phyloP scores from a whole-genome alignment of 2,888 invertebrate species.

The Hypomecis punctinalis region DNA sequence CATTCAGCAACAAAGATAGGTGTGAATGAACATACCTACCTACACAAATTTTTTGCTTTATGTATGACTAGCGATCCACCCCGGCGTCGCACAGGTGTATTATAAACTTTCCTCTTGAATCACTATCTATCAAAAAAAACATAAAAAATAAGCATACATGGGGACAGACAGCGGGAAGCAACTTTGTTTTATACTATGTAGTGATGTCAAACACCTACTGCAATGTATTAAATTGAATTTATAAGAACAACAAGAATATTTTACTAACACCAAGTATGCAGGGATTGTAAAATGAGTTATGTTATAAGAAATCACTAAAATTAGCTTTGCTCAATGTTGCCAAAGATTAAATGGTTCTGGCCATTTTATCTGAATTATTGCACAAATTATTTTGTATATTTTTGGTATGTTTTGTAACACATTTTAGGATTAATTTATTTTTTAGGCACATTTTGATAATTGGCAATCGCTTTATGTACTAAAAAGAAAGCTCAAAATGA shows the following conservation, averaged over 20 bases:
- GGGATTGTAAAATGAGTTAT: background rate
- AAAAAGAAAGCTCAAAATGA: background rate
- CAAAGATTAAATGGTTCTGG: constrained; percentile 72
- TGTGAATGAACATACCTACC: too few relatives aligned
- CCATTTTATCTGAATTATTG: constrained; percentile 44
- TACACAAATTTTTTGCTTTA: too few relatives aligned
- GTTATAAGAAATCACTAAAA: constrained; percentile 10
- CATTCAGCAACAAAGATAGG: too few relatives aligned
- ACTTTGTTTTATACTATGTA: too few relatives aligned
- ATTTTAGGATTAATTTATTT: background rate
- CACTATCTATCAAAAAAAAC: too few relatives aligned
- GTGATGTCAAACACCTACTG: background rate
- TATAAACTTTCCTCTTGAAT: too few relatives aligned
- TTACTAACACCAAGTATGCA: background rate
- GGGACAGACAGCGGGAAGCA: too few relatives aligned
- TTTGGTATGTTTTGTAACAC: constrained; percentile 30
- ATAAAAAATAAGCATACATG: too few relatives aligned
- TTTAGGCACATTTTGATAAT: background rate
- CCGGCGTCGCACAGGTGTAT: too few relatives aligned
- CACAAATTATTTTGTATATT: constrained; percentile 39
- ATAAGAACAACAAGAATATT: too few relatives aligned
- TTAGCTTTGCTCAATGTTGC: constrained; percentile 71
- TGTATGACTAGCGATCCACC: too few relatives aligned
- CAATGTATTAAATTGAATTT: too few relatives aligned
- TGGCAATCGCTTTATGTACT: background rate